phyloP scores from a whole-genome alignment of 2,797 vertebrate species.

The Ambastaia sidthimunki region DNA sequence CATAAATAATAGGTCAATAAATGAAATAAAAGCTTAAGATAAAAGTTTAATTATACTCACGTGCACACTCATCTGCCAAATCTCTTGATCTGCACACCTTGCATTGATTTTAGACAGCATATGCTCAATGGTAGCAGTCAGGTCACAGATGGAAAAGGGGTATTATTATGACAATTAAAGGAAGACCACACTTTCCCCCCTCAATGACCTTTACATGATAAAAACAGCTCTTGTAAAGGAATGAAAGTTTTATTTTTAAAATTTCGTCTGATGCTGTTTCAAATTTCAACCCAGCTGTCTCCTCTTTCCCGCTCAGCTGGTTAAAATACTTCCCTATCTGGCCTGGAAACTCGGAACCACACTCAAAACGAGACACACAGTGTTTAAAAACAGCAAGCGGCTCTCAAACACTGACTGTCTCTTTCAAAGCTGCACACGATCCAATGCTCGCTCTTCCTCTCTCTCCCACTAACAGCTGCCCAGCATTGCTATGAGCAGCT shows the following conservation, averaged over 20 bases:
- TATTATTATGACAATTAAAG: slow-evolving; percentile 65
- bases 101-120: background rate
- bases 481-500: slow-evolving; percentile 44
- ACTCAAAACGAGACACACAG: slow-evolving; percentile 63
- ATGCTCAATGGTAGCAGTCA: slow-evolving; percentile 1
- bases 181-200: slow-evolving; percentile 59
- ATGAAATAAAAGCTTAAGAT: background rate
- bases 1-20: slow-evolving; percentile 4
- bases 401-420: slow-evolving; percentile 51
- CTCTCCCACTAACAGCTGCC: slow-evolving; percentile 43
- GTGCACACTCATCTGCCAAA: background rate
- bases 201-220: slow-evolving; percentile 57
- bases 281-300: slow-evolving; percentile 67
- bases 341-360: slow-evolving; percentile 64
- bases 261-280: slow-evolving; percentile 59
- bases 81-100: background rate
- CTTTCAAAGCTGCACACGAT: slow-evolving; percentile 17
- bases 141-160: slow-evolving; percentile 59
- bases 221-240: slow-evolving; percentile 63
- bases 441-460: slow-evolving; percentile 44
- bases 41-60: background rate
- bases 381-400: slow-evolving; percentile 62
- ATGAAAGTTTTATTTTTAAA: slow-evolving; percentile 64
- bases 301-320: slow-evolving; percentile 60
- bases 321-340: slow-evolving; percentile 59